Evolutionary conservation across 2,113 vertebrate species (phyloP), one percentile per base, ranked within the genome.

Genomic region (Peromyscus leucopus): DNA sequence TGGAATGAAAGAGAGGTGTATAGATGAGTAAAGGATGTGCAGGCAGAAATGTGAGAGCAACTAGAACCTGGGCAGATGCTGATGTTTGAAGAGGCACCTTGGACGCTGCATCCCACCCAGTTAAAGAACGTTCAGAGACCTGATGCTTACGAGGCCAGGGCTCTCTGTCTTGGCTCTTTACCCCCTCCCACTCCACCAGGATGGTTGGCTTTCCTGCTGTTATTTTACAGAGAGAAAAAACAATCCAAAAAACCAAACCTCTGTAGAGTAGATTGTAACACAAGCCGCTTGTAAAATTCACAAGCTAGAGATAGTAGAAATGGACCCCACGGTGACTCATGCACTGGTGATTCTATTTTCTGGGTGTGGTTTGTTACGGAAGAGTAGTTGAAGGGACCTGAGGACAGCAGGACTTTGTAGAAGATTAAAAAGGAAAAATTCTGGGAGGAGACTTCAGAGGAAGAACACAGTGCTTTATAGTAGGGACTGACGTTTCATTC

Each of bases 341-440:
- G n/a, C 74, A 71, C 84, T 83, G 36, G 91, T 83, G 75, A 90
- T 93, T 87, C 85, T 98, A 95, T 97, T 80, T 96, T 84, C 94
- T 94, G 65, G 88, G 88, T 94, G 96, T 33, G 94, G 92, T 88
- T 96, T 97, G 92, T 71, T 92, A 90, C 69, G 75, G 74, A 79
- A 80, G 85, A 95, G 90, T 83, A 74, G 67, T 84, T 93, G 89
- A 93, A 91, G 85, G 69, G 82, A 94, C 46, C 61, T 79, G 39
- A 59, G 84, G 94, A 86, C 86, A 36, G 74, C 65, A 94, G 33
- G 13, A 26, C 92, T 95, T 93, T 61, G 61, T 31, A 89, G 91
- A 76, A 96, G 96, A 98, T 96, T 93, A 94, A 95, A 89, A 93
- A 96, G 82, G 76, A 15, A 95, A 87, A 97, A 87, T 65, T 28